Conservation (phyloP, 2,888 invertebrate species). For the Osmoderma eremita region DNA sequence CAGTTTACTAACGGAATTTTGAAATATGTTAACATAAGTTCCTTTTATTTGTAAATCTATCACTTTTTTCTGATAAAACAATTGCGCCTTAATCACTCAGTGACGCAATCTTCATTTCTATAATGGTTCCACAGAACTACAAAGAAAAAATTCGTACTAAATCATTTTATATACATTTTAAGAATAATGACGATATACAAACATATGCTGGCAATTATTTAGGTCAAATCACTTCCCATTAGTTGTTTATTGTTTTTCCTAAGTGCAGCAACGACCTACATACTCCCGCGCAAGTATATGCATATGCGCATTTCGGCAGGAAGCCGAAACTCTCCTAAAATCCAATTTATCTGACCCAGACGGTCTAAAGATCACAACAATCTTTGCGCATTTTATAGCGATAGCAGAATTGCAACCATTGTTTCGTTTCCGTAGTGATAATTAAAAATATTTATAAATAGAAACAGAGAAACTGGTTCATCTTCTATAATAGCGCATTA, state of each 20-base stretch:
- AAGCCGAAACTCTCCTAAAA: conserved; percentile 10
- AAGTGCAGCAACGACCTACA: conserved; percentile 20
- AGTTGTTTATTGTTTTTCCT: conserved; percentile 13
- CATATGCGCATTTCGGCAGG: background rate
- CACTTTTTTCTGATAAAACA: no score
- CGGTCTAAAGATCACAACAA: conserved; percentile 2
- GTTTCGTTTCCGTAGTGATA: conserved; percentile 16
- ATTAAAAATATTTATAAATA: conserved; percentile 19
- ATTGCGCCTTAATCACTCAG: no score
- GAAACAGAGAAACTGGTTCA: conserved; percentile 12
- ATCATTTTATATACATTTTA: no score
- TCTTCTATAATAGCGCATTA: conserved; percentile 14
- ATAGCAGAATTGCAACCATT: conserved; percentile 24
- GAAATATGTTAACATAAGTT: no score
- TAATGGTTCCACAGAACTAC: no score
- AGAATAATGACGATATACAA: background rate
- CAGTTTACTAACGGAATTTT: no score
- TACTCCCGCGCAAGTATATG: background rate
- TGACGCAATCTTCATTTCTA: no score
- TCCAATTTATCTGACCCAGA: conserved; percentile 16
- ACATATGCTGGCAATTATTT: background rate
- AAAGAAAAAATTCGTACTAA: no score
- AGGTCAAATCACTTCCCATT: conserved; percentile 17
- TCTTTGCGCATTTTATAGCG: conserved; percentile 11
- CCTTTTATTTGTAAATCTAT: no score